Evolutionary conservation across 2,797 vertebrate species (phyloP), one percentile per base, ranked within the genome.

Genomic region (Poecilia gillii): DNA sequence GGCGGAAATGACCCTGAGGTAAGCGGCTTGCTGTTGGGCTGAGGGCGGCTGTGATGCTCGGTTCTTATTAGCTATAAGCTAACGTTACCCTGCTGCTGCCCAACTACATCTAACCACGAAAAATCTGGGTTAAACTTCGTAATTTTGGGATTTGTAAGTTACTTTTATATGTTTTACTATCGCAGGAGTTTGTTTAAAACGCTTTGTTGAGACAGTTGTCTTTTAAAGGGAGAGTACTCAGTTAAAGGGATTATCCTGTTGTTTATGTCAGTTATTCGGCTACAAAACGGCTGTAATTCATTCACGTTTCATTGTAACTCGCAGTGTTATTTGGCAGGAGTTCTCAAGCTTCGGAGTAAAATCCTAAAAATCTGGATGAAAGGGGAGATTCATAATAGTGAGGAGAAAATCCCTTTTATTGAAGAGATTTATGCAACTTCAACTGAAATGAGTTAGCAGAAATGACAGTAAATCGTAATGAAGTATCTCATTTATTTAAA

Each of bases 1-100:
- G 82, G 70, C 76, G 81, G 88, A 86, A 72, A 94, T 95, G 92
- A 86, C 85, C 55, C 59, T 18, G 71, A 95, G 95, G 95, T 96
- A 87, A 90, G 90, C 43, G 39, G 73, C 77, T 81, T 0, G 46
- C 20, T 79, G 23, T 47, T n/a, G 53, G 53, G 53, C 53, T 25
- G 25, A n/a, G 28, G 66, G 20, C 74, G 73, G n/a, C 41, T 28
- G 39, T 9, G 82, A 59, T 75, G 73, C 75, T 83, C 1, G 70
- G 49, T 82, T 76, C 84, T 64, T 39, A 41, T 9, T 74, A 72
- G 68, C 68, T 7, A 18, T 2, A 72, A 28, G 68, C 68, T 72
- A 72, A 72, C 66, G 39, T 14, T n/a, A n/a, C 5, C 68, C 41
- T 45, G 68, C 39, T 14, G 5, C 41, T 16, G 41, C 12, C n/a